These are phyloP conservation scores for Delichon dasypus DNA, from an alignment of 2,797 vertebrate genomes.

Conservation along the genomic window DNA sequence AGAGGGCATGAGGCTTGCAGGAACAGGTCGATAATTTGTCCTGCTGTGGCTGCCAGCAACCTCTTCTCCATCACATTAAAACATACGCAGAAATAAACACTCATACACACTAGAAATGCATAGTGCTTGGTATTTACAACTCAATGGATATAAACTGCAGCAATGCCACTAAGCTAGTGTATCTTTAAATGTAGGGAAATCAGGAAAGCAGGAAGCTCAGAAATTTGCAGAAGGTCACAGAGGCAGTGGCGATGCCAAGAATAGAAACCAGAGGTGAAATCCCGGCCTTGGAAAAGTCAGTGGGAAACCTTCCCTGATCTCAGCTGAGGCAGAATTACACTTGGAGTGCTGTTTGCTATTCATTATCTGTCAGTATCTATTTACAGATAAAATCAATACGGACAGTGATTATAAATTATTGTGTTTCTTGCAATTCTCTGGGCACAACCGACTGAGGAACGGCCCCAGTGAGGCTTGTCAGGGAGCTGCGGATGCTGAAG, in stretches of 20 bases:
- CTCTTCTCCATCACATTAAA: not conserved
- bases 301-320: not conserved
- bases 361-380: not conserved
- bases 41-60: not conserved
- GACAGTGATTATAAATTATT: not conserved
- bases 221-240: conserved; percentile 44
- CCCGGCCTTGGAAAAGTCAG: not conserved
- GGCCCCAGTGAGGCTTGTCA: not conserved
- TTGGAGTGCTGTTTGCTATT: not conserved
- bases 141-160: not conserved
- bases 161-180: not conserved
- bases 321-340: not conserved
- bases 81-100: not conserved
- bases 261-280: conserved; percentile 47
- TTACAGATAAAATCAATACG: not conserved
- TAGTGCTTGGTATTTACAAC: too few species aligned
- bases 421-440: not conserved
- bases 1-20: not conserved
- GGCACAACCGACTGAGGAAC: not conserved
- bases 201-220: not conserved
- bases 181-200: not conserved
- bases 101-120: not conserved
- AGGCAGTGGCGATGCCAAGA: not conserved
- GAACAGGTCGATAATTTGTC: not conserved
- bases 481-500: not conserved